Percentiles rank a stretch among this genome's conserved stretches.
Conservation (phyloP, 2,797 vertebrate species). For the Echiichthys vipera region DNA sequence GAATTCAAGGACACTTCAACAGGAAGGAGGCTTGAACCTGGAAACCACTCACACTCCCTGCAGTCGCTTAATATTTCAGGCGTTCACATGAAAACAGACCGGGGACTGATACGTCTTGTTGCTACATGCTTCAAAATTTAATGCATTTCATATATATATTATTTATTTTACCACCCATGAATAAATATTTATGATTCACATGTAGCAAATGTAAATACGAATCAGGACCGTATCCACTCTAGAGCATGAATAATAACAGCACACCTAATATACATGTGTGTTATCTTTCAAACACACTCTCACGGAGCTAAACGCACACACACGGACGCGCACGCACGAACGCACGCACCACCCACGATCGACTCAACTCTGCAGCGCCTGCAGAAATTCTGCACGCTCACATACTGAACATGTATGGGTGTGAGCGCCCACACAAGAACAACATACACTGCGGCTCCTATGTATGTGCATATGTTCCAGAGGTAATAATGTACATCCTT, state of each 20-base stretch:
- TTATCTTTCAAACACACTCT: not conserved
- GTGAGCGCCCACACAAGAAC: not conserved
- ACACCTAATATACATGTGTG: not conserved
- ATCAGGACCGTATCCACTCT: not conserved
- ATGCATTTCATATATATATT: not conserved
- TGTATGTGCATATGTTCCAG: no score
- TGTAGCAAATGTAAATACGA: not conserved
- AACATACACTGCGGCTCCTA: not conserved
- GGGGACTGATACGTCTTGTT: not conserved
- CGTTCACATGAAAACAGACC: not conserved
- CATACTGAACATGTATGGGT: not conserved
- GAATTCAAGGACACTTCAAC: conserved; percentile 29
- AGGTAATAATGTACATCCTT: not conserved
- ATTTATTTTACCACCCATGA: not conserved
- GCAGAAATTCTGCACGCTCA: not conserved
- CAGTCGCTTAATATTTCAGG: not conserved
- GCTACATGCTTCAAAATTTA: not conserved
- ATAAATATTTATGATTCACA: not conserved
- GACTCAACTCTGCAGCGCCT: no score
- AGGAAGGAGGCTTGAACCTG: not conserved
- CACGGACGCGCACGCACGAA: no score
- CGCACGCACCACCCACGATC: no score
- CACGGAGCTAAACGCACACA: no score
- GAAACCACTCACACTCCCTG: not conserved
- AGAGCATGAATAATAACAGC: not conserved